Percentiles rank a stretch among this genome's conserved stretches.
phyloP scores from a whole-genome alignment of 2,888 invertebrate genomes.

The Synanthedon andrenaeformis region DNA sequence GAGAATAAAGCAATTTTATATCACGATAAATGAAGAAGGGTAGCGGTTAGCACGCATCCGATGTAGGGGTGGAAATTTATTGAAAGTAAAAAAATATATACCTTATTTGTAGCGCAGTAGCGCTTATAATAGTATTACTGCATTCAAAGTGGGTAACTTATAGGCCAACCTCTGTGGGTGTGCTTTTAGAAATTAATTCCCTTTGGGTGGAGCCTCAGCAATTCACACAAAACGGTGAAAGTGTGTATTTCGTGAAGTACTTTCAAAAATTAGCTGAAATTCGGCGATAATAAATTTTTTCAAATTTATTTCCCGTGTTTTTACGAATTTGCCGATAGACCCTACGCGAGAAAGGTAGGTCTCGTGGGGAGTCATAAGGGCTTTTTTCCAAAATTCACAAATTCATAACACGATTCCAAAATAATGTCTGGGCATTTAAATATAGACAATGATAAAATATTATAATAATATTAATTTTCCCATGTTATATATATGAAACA shows the following conservation, averaged over 20 bases:
- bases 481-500: no score
- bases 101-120: slow-evolving; percentile 8
- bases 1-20: slow-evolving; percentile 42
- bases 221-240: slow-evolving; percentile 12
- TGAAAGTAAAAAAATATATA: neutral
- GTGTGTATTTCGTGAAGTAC: slow-evolving; percentile 1
- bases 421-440: no score
- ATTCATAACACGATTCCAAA: no score
- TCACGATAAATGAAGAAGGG: slow-evolving; percentile 23
- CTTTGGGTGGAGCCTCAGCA: slow-evolving; percentile 31
- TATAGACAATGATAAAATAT: no score
- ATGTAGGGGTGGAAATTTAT: neutral
- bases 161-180: slow-evolving; percentile 33
- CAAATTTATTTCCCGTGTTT: no score
- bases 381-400: no score
- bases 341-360: no score
- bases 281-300: no score
- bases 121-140: slow-evolving; percentile 16
- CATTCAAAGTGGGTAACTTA: neutral
- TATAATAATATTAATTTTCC: no score
- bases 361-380: no score
- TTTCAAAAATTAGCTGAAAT: no score
- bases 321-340: no score
- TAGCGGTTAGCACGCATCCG: neutral
- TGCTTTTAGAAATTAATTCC: slow-evolving; percentile 23